Evolutionary conservation across 1,140 invertebrate species (phyloP).

Genomic region (Halyomorpha halys): DNA sequence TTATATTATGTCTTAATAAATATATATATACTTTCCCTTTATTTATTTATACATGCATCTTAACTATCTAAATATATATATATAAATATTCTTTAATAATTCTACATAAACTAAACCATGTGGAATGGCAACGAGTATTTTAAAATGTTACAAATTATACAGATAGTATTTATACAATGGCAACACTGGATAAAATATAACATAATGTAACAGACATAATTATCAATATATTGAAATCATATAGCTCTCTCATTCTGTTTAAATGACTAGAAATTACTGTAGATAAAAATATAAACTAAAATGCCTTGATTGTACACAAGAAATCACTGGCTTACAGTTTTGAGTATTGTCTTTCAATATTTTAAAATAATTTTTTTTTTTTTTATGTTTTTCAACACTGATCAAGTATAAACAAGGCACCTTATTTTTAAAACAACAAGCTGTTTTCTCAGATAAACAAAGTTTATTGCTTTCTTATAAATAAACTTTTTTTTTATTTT

Average conservation of each 20-base stretch:
- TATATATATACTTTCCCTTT: conserved; percentile 16
- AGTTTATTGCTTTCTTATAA: too few relatives aligned
- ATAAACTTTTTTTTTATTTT: too few relatives aligned
- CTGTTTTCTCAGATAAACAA: too few relatives aligned
- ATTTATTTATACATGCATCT: conserved; percentile 15
- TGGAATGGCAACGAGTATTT: conserved; percentile 26
- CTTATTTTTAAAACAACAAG: too few relatives aligned
- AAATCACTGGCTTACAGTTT: too few relatives aligned
- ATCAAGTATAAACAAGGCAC: too few relatives aligned
- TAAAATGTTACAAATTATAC: conserved; percentile 16
- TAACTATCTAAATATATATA: conserved; percentile 17
- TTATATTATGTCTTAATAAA: conserved; percentile 19
- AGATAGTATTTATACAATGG: conserved; percentile 20
- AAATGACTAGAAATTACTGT: conserved; percentile 12
- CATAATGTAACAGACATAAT: conserved; percentile 20
- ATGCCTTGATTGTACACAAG: too few relatives aligned
- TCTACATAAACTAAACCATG: conserved; percentile 22
- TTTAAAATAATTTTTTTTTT: too few relatives aligned
- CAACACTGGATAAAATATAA: conserved; percentile 25
- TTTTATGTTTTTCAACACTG: too few relatives aligned
- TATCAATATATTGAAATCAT: conserved; percentile 13
- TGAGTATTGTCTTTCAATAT: too few relatives aligned
- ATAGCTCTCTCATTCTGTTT: conserved; percentile 9
- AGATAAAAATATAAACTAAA: too few relatives aligned
- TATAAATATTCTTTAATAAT: conserved; percentile 6